A percentile compares a stretch with the other conserved stretches of the same genome.
phyloP scores from a whole-genome alignment of 2,113 vertebrate genomes.

The Oophaga pumilio region DNA sequence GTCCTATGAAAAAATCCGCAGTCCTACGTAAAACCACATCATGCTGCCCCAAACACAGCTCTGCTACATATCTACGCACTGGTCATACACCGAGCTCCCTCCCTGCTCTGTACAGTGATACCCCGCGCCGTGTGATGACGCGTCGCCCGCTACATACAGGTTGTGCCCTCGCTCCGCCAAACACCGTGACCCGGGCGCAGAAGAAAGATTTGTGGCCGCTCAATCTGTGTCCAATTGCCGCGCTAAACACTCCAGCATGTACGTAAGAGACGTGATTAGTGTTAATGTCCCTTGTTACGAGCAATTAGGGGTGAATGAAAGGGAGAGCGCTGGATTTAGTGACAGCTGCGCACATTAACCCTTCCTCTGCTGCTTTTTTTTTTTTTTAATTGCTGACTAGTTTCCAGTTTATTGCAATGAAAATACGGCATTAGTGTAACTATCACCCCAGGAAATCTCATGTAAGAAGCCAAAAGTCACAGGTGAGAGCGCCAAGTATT shows the following conservation, averaged over 20 bases:
- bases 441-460: background rate
- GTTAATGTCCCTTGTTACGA: constrained; percentile 43
- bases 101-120: background rate
- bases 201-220: background rate
- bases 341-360: constrained; percentile 28
- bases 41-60: background rate
- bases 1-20: too few relatives aligned
- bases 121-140: background rate
- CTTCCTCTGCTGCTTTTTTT: background rate
- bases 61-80: background rate
- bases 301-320: constrained; percentile 28
- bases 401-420: background rate
- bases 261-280: constrained; percentile 28
- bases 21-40: background rate
- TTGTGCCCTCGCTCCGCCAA: background rate
- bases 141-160: background rate
- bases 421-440: background rate
- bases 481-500: background rate
- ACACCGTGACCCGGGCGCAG: background rate
- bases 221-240: constrained; percentile 41
- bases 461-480: background rate
- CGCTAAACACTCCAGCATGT: constrained; percentile 46
- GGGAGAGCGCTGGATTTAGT: background rate
- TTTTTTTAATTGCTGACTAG: background rate
- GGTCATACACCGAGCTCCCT: too few relatives aligned